Evolutionary conservation across 2,113 vertebrate species (phyloP).

Genomic region (Protobothrops mucrosquamatus): DNA sequence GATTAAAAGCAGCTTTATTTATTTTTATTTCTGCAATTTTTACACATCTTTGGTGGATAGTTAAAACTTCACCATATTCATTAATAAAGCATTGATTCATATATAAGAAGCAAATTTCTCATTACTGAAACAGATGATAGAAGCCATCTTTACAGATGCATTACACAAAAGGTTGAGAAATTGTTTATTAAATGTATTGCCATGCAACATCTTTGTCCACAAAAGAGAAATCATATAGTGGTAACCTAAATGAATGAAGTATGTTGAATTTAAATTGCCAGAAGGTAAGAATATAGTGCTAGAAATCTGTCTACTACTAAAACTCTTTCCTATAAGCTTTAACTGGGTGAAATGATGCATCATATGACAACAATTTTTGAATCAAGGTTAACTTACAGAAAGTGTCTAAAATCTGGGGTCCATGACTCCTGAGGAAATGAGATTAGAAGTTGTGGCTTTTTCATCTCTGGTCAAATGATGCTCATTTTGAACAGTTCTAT

Average conservation of each 20-base stretch:
- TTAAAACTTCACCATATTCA: constrained; percentile 64
- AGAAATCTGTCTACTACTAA: neutral
- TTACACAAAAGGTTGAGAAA: neutral
- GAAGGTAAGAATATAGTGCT: neutral
- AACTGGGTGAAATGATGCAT: neutral
- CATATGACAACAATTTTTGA: neutral
- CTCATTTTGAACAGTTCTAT: neutral
- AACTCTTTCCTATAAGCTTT: neutral
- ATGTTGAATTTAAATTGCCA: neutral
- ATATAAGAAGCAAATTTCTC: constrained; percentile 61
- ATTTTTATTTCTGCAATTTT: constrained; percentile 74
- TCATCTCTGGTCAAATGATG: neutral
- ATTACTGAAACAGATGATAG: constrained; percentile 37
- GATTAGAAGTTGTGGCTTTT: neutral
- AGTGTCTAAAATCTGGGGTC: neutral
- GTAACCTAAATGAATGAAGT: neutral
- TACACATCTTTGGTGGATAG: constrained; percentile 70
- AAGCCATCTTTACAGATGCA: neutral
- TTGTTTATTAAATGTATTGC: neutral
- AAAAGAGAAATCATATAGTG: neutral
- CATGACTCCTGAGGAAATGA: neutral
- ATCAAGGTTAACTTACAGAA: neutral
- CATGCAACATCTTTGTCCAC: neutral
- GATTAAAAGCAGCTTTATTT: constrained; percentile 74
- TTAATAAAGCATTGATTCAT: constrained; percentile 73